Base-by-base conservation (phyloP, 2,113 vertebrate species). In the Centrocercus urophasianus region DNA sequence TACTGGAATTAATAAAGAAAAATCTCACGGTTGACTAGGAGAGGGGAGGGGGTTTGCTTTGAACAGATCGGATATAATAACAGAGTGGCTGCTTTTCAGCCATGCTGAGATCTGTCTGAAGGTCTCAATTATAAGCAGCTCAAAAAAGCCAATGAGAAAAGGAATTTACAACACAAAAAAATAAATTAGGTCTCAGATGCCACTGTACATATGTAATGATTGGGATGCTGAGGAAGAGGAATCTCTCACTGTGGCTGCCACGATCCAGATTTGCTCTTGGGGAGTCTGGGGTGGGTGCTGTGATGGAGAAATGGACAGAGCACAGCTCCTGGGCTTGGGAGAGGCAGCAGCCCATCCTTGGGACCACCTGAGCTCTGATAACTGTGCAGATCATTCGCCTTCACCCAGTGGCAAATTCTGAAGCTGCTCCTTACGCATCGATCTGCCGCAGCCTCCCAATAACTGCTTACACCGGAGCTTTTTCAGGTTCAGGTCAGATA, bases 131-230 rank as follows among this genome's bases (percentile, higher is more conserved):
- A 96, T 83, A 96, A 96, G 66, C 63, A 80, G 88, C 85, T 95
- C 38, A 75, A 67, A 87, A 91, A 86, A 74, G 24, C 56, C 30
- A 4, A 54, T 0, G 1, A 97, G 93, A 90, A 93, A 96, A 94
- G 70, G 90, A 91, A 96, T 95, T 96, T 95, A 86, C 90, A 94
- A 82, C 77, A 96, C 93, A 97, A 96, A 96, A 93, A 96, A 96
- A 95, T 91, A 93, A 96, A 97, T 97, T 96, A 69, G 94, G 89
- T 96, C 93, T 96, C 81, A 59, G 76, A 86, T 94, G 91, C 84
- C 57, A 90, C 83, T 80, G 79, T 94, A 95, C 91, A 95, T 96
- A 93, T 92, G 97, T 95, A 96, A 96, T 96, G 11, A 2, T 20
- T 36, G 79, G 91, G 93, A 94, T 93, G 81, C 93, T 95, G 96